Base-by-base conservation (phyloP, 2,888 invertebrate genomes). In the Xylocampa areola region DNA sequence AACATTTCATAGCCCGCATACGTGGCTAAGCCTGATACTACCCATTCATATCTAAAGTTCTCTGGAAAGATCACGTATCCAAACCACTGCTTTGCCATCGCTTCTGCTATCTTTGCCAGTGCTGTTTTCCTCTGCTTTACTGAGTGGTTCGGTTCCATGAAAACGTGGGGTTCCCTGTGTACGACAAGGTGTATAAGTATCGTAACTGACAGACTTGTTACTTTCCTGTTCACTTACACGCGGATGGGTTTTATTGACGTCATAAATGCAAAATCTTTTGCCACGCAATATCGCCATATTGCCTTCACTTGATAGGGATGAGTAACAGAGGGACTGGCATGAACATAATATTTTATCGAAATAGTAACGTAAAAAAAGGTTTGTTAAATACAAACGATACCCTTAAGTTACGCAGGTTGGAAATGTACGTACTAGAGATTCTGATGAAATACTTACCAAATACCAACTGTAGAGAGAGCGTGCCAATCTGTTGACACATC, bases 11-110 rank as follows among this genome's bases (percentile, higher is more conserved):
- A 96, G 53, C 96, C 95, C 36, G 95, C 95, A 75, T 95, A 95
- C 2, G 87, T 86, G 0, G 94, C 94, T 17, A 96, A 90, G 0
- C 94, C 96, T 67, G 95, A 93, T 23, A 94, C 92, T 0, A 96
- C 85, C 95, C 96, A 96, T n/a, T 95, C 90, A 57, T 89, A 89
- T 4, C 90, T 85, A 96, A 96, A 96, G 92, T 96, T 96, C 33
- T 92, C 84, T 0, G 95, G 94, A 14, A 93, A 95, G 5, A 96
- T 87, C 7, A 95, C 88, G 73, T 95, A 95, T 3, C 96, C 96
- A 73, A 96, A 96, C 96, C 96, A 96, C 84, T 95, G 96, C 65
- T 95, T 96, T 0, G 96, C 90, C 57, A 96, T 88, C 55, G 96
- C 96, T 80, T 96, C 96, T 0, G 95, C 94, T 27, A 96, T 93